A percentile compares a stretch with the other conserved stretches of the same genome.
Evolutionary conservation across 2,797 vertebrate genomes (phyloP).

Genomic region (Propithecus perrieri): DNA sequence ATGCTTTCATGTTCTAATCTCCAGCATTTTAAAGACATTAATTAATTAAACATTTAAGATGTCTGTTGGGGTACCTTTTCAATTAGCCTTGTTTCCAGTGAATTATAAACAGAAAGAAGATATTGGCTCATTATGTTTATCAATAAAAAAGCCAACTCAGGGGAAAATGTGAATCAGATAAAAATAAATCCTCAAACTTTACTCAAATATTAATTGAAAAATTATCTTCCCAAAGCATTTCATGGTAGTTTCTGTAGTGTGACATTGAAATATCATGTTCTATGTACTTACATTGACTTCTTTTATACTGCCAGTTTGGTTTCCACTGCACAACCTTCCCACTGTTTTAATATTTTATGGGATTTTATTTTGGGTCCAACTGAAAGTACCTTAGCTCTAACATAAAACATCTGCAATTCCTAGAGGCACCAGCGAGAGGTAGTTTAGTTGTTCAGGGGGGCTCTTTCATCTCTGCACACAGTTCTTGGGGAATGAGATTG

Average conservation of each 20-base stretch:
- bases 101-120: conserved; percentile 14
- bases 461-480: not conserved
- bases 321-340: not conserved
- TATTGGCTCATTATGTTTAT: conserved; percentile 41
- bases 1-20: conserved; percentile 61
- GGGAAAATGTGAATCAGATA: conserved; percentile 28
- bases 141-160: conserved; percentile 23
- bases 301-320: not conserved
- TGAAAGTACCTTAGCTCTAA: not conserved
- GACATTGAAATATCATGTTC: not conserved
- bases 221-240: not conserved
- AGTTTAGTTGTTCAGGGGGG: not conserved
- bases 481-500: not conserved
- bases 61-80: not conserved
- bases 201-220: conserved; percentile 56
- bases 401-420: not conserved
- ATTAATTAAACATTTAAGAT: conserved; percentile 51
- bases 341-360: not conserved
- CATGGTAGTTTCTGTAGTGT: conserved; percentile 25
- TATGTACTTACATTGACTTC: not conserved
- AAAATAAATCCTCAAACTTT: conserved; percentile 36
- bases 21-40: conserved; percentile 35
- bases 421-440: not conserved
- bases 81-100: conserved; percentile 40
- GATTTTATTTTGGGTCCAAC: not conserved